Conservation (phyloP, 92 coral and sea anemone genomes). For the Scolanthus callimorphus region DNA sequence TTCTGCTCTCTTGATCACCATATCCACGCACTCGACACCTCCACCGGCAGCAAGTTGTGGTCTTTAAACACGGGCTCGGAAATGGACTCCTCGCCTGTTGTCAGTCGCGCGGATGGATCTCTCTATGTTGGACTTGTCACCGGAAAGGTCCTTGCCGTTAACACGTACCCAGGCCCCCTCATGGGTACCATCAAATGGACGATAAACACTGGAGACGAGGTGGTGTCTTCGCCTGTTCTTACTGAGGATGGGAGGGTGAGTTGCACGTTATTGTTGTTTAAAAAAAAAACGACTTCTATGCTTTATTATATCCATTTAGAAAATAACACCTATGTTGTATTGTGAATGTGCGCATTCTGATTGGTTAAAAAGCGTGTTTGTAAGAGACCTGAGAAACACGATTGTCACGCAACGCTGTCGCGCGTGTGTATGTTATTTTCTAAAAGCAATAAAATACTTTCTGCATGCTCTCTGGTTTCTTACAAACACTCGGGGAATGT, state of each 20-base stretch:
- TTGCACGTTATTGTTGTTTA: no score
- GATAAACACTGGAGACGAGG: conserved; percentile 73
- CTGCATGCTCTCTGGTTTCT: no score
- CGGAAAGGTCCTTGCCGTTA: conserved; percentile 61
- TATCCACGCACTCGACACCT: conserved; percentile 66
- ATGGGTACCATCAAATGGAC: conserved; percentile 76
- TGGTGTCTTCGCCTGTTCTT: conserved; percentile 74
- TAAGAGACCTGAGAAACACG: no score
- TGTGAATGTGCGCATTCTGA: no score
- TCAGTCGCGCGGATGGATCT: conserved; percentile 68
- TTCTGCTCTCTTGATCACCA: conserved; percentile 76
- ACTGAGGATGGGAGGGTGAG: conserved; percentile 81
- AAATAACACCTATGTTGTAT: no score
- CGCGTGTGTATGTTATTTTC: no score
- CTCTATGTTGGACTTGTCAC: conserved; percentile 69
- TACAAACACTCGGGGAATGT: no score
- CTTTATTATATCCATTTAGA: no score
- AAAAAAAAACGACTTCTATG: no score
- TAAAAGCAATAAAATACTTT: no score
- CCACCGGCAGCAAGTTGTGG: conserved; percentile 65
- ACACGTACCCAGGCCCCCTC: conserved; percentile 70
- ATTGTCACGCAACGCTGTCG: no score
- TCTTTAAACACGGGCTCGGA: conserved; percentile 72
- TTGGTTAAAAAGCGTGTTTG: no score
- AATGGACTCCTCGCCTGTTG: conserved; percentile 74